Conservation (phyloP, 2,797 vertebrate species). For the Labroides dimidiatus region DNA sequence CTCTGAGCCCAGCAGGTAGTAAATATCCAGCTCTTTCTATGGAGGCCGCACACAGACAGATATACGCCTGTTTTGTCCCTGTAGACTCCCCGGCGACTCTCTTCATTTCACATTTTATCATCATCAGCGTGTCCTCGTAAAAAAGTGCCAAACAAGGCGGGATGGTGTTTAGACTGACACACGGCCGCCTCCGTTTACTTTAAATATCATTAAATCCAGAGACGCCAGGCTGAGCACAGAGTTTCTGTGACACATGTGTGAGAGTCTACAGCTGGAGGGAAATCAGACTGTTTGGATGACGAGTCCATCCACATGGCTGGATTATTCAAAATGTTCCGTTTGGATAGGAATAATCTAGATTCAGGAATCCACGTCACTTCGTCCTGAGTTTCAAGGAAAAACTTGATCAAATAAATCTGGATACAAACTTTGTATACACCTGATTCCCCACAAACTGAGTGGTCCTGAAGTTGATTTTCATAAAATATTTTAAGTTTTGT, state of each 20-base stretch:
- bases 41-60: slow-evolving; percentile 40
- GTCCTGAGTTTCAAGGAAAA: too few relatives aligned
- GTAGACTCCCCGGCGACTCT: slow-evolving; percentile 58
- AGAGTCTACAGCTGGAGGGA: slow-evolving; percentile 20
- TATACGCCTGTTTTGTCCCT: slow-evolving; percentile 5
- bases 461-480: too few relatives aligned
- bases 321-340: too few relatives aligned
- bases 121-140: slow-evolving; percentile 64
- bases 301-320: too few relatives aligned
- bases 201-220: slow-evolving; percentile 81
- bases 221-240: slow-evolving; percentile 62
- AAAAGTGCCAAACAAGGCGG: slow-evolving; percentile 67
- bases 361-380: too few relatives aligned
- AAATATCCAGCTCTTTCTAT: slow-evolving; percentile 46
- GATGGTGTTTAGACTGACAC: slow-evolving; percentile 78
- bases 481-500: too few relatives aligned
- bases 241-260: slow-evolving; percentile 21
- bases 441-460: too few relatives aligned
- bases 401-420: too few relatives aligned
- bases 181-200: slow-evolving; percentile 61
- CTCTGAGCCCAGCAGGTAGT: slow-evolving; percentile 24
- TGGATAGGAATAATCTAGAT: too few relatives aligned
- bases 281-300: slow-evolving; percentile 18
- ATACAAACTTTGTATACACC: too few relatives aligned
- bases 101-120: slow-evolving; percentile 52